A percentile compares a stretch with the other conserved stretches of the same genome.
phyloP scores from a whole-genome alignment of 2,113 vertebrate genomes.

The Datnioides undecimradiatus region DNA sequence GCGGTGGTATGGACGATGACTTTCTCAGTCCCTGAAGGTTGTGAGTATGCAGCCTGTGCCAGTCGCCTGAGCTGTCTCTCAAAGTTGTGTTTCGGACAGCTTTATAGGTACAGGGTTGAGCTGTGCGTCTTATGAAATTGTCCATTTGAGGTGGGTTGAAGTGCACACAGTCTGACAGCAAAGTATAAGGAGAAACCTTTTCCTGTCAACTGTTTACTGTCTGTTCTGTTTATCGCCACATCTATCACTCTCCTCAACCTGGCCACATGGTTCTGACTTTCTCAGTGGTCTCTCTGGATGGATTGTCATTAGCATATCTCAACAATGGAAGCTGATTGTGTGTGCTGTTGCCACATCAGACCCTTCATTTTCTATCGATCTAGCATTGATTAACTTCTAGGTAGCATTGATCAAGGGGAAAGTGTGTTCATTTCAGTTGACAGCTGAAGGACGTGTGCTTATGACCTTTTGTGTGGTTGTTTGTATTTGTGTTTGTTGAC shows the following conservation, averaged over 20 bases:
- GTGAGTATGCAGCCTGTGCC: slow-evolving; percentile 15
- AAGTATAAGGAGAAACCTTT: slow-evolving; percentile 40
- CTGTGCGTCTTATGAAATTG: slow-evolving; percentile 34
- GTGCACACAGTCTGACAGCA: slow-evolving; percentile 37
- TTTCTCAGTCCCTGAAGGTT: slow-evolving; percentile 26
- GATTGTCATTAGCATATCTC: slow-evolving; percentile 39
- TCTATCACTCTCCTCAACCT: slow-evolving; percentile 32
- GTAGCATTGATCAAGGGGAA: slow-evolving; percentile 11
- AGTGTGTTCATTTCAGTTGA: slow-evolving; percentile 36
- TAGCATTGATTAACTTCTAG: slow-evolving; percentile 36
- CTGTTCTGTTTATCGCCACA: slow-evolving; percentile 33
- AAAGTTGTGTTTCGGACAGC: slow-evolving; percentile 33
- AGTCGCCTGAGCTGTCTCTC: slow-evolving; percentile 27
- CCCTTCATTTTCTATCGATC: slow-evolving; percentile 43
- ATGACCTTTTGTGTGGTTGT: neutral
- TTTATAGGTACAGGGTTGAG: slow-evolving; percentile 40
- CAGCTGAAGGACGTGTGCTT: slow-evolving; percentile 37
- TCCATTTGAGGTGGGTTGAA: slow-evolving; percentile 32
- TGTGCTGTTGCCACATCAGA: slow-evolving; percentile 30
- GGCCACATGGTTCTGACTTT: slow-evolving; percentile 6
- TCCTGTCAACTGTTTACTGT: slow-evolving; percentile 23
- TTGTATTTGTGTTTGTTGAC: slow-evolving; percentile 26
- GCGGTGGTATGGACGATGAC: slow-evolving; percentile 1
- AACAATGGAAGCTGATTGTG: slow-evolving; percentile 49
- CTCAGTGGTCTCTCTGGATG: slow-evolving; percentile 28